Conservation (phyloP, 2,113 vertebrate species). For the Quiscalus mexicanus region DNA sequence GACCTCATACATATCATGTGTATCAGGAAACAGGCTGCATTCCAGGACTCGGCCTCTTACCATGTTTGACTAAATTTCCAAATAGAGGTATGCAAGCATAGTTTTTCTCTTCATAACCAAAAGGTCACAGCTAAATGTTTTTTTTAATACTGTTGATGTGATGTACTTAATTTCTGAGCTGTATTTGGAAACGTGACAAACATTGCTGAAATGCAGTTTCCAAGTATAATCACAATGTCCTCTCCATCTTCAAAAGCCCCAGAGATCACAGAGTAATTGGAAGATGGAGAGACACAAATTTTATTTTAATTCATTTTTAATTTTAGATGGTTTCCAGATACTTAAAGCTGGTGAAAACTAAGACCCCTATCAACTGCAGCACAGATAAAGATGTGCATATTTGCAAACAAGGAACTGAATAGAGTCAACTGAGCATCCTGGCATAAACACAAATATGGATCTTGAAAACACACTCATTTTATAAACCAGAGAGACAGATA, state of each 20-base stretch:
- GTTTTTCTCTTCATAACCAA: neutral
- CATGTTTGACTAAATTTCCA: neutral
- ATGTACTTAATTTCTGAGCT: neutral
- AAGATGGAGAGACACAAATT: neutral
- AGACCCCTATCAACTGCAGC: neutral
- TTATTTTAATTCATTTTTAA: neutral
- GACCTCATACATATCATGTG: accelerated
- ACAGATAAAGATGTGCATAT: neutral
- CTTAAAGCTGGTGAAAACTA: neutral
- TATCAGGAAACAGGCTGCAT: neutral
- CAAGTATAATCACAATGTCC: neutral
- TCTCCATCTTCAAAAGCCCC: neutral
- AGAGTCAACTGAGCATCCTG: neutral
- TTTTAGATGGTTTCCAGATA: neutral
- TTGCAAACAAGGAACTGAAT: neutral
- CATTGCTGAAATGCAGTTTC: neutral
- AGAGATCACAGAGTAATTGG: neutral
- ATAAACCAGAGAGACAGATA: neutral
- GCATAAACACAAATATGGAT: neutral
- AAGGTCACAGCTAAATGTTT: neutral
- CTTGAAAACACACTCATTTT: neutral
- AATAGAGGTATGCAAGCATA: neutral
- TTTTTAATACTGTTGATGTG: neutral
- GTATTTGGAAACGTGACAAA: neutral
- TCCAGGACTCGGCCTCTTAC: neutral